Evolutionary conservation across 1,140 invertebrate species (phyloP).

Genomic region (Lepidostoma basale): DNA sequence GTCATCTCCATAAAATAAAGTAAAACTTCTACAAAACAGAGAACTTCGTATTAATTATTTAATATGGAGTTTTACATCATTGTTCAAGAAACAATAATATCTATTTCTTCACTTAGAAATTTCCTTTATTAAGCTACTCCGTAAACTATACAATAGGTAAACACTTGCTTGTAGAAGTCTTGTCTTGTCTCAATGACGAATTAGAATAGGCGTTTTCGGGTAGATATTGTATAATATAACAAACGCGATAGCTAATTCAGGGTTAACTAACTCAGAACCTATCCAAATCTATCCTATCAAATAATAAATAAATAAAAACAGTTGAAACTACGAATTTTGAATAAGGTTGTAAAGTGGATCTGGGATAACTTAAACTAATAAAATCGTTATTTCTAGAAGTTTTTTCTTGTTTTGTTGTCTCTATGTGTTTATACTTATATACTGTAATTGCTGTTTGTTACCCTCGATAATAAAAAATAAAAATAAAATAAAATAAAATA

Average conservation of each 20-base stretch:
- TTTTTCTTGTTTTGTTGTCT: no score
- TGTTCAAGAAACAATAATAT: neutral
- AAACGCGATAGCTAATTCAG: neutral
- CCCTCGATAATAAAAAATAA: no score
- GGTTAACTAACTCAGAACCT: neutral
- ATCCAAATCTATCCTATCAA: neutral
- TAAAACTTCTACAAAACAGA: neutral
- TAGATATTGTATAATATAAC: neutral
- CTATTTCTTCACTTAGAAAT: neutral
- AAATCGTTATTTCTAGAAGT: no score
- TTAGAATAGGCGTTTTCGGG: neutral
- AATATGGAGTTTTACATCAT: neutral
- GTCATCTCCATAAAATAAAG: neutral
- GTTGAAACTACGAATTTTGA: neutral
- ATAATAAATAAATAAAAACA: neutral
- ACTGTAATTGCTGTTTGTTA: no score
- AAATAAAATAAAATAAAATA: no score
- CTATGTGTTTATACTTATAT: no score
- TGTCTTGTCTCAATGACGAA: conserved; percentile 11
- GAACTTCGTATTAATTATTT: neutral
- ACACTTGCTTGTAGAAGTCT: neutral
- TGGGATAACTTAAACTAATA: no score
- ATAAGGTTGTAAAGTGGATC: no score
- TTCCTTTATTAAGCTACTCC: no score
- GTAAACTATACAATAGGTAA: no score